Evolutionary conservation across 2,888 invertebrate species (phyloP).

Genomic region (Drosophila lutescens): DNA sequence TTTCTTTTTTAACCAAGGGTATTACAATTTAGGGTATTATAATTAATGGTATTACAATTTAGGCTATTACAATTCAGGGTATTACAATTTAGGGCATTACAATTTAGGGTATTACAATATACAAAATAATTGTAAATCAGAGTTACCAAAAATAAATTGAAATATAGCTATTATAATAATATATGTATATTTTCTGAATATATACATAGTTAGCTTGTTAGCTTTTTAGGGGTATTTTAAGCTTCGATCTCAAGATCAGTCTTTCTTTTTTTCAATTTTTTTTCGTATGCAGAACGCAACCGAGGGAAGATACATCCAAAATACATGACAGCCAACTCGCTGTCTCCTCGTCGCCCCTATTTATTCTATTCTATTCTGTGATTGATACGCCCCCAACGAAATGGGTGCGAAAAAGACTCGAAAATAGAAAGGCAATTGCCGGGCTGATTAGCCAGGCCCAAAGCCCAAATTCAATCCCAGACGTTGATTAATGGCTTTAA

Average conservation of each 20-base stretch:
- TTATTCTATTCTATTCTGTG: conserved; percentile 15
- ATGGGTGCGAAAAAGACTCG: conserved; percentile 29
- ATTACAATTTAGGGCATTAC: no score
- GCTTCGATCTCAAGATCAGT: neutral
- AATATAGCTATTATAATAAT: no score
- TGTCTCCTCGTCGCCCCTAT: neutral
- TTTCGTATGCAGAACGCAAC: conserved; percentile 58
- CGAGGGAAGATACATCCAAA: conserved; percentile 61
- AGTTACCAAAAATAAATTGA: no score
- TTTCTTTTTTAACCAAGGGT: neutral
- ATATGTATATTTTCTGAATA: neutral
- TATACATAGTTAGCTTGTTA: no score
- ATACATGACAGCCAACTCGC: conserved; percentile 64
- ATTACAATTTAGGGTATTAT: no score
- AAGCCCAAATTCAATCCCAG: conserved; percentile 25
- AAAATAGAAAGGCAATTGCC: conserved; percentile 46
- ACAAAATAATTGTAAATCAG: no score
- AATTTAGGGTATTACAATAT: no score
- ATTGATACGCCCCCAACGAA: conserved; percentile 70
- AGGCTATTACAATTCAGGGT: no score
- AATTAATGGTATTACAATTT: no score
- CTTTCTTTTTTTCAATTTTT: neutral
- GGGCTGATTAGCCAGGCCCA: conserved; percentile 66
- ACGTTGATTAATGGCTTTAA: conserved; percentile 69
- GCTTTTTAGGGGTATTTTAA: neutral